A percentile compares a stretch with the other conserved stretches of the same genome.
These are phyloP conservation scores for Psittacula derbiana DNA, from an alignment of 2,797 vertebrate genomes.

Conservation along the genomic window DNA sequence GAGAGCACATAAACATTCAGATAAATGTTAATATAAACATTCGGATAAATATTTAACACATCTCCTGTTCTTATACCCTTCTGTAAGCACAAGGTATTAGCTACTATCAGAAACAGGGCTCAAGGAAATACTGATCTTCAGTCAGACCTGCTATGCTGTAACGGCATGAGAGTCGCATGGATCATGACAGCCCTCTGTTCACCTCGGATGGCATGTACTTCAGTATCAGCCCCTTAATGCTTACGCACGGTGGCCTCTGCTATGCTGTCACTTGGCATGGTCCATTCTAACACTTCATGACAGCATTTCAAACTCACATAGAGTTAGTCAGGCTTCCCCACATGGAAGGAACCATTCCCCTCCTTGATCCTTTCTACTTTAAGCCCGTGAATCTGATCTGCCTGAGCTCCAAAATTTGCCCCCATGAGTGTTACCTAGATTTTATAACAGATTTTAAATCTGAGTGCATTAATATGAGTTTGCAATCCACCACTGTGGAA, in stretches of 20 bases:
- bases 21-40: background rate
- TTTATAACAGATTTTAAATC: background rate
- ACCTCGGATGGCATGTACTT: background rate
- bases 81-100: background rate
- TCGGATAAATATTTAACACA: background rate
- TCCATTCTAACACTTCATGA: background rate
- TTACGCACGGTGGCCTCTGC: accelerated
- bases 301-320: background rate
- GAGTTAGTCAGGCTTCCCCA: background rate
- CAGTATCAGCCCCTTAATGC: background rate
- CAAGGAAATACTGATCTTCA: background rate
- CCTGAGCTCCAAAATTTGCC: background rate
- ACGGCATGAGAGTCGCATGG: accelerated
- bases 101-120: background rate
- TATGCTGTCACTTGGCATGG: background rate
- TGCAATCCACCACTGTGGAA: background rate
- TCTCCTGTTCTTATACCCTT: background rate
- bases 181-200: background rate
- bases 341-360: background rate
- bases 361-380: background rate
- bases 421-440: background rate
- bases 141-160: background rate
- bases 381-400: background rate
- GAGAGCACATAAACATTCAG: background rate
- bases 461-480: background rate